Evolutionary conservation across 1,140 invertebrate genomes (phyloP), one percentile per base, ranked within the genome.

Genomic region (Drosophila micromelanica): DNA sequence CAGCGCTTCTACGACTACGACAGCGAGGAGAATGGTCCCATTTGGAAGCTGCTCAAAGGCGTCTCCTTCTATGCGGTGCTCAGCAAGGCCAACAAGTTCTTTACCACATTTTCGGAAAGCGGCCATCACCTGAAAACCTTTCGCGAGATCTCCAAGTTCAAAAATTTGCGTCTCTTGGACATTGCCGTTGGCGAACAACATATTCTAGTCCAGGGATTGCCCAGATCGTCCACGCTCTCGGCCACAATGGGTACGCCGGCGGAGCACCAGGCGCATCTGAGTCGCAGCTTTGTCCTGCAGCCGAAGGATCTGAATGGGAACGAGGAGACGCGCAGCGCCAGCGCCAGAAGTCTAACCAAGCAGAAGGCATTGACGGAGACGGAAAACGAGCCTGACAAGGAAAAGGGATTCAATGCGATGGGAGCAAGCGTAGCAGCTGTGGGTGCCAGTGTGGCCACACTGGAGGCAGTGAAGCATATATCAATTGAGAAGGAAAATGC

Each of bases 81-180:
- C 1, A 92, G 84, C 43, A 92, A 90, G 62, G 91, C 90, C 0
- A 90, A 92, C 71, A 91, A 91, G 56, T 92, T 92, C 56, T 90
- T 91, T 15, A 92, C 91, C 3, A 92, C 91, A 3, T 92, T 92
- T 46, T 92, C 91, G 35, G 91, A 92, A 59, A 92, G 90, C 38
- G 91, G 91, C 8, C 91, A 92, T 61, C 91, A 92, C 70, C 62
- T 92, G 60, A 92, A 92, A 59, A 91, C 90, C n/a, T 92, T 92
- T 59, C 85, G 91, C n/a, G 91, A 92, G 61, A 92, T 92, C 27
- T 91, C 91, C 8, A 92, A 92, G 72, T 91, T 92, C 45, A 92
- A 91, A 54, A 90, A 91, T 61, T 68, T 92, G 5, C 78, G 90
- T 0, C 45, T 92, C 12, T 62, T 92, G 13, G 91, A 92, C 46